Evolutionary conservation across 2,797 vertebrate genomes (phyloP).

Genomic region (Coilia nasus): DNA sequence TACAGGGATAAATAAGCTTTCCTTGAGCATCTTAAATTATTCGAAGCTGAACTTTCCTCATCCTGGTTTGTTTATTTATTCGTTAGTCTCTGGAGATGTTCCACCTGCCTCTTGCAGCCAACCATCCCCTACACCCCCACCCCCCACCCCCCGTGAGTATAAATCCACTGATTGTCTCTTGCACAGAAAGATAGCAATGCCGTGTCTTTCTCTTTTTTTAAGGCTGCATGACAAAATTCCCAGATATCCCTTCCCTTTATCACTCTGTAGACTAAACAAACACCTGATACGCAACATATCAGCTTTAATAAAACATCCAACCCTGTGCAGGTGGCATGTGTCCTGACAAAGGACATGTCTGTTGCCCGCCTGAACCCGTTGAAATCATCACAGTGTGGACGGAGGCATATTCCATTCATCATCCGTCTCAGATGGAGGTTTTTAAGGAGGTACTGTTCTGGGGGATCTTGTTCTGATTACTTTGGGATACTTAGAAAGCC

Average conservation of each 20-base stretch:
- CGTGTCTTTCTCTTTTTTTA: slow-evolving; percentile 57
- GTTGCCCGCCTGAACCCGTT: background rate
- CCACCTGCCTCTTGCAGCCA: slow-evolving; percentile 4
- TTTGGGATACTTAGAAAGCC: slow-evolving; percentile 52
- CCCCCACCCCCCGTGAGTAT: slow-evolving; percentile 40
- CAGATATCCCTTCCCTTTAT: slow-evolving; percentile 41
- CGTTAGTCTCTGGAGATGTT: slow-evolving; percentile 49
- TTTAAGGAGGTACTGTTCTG: background rate
- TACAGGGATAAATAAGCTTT: slow-evolving; percentile 65
- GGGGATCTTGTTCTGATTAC: slow-evolving; percentile 41
- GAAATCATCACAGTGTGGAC: background rate
- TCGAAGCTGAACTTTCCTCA: slow-evolving; percentile 57
- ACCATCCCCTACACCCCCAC: too few species aligned
- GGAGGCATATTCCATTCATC: background rate
- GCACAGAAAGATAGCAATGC: slow-evolving; percentile 65
- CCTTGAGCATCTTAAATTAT: slow-evolving; percentile 66
- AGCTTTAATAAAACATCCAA: slow-evolving; percentile 40
- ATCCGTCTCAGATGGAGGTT: too few species aligned
- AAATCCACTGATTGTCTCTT: slow-evolving; percentile 73
- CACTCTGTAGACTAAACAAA: background rate
- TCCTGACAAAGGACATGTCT: slow-evolving; percentile 53
- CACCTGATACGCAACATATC: slow-evolving; percentile 7
- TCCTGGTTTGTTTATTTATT: slow-evolving; percentile 54
- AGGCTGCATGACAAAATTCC: slow-evolving; percentile 66
- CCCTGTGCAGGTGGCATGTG: slow-evolving; percentile 61